phyloP scores from a whole-genome alignment of 2,113 vertebrate species.

The Gadus macrocephalus region DNA sequence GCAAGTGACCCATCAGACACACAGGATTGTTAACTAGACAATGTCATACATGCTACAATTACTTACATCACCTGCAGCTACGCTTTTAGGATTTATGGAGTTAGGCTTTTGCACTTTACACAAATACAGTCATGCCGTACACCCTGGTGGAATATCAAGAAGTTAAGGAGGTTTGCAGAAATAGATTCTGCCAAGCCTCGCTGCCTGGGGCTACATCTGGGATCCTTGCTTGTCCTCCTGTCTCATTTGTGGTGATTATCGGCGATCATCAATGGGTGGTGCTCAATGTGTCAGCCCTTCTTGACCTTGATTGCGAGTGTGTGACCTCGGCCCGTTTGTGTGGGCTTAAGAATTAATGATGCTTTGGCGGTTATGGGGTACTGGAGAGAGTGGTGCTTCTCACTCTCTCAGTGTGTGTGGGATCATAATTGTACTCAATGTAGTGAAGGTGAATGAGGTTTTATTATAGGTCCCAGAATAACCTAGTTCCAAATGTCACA shows the following conservation, averaged over 20 bases:
- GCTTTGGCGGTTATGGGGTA: constrained; percentile 23
- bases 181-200: too few relatives aligned
- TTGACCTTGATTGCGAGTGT: constrained; percentile 14
- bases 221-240: neutral
- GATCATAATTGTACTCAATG: constrained; percentile 15
- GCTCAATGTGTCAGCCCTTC: constrained; percentile 3
- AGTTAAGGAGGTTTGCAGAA: too few relatives aligned
- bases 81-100: too few relatives aligned
- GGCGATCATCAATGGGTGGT: constrained; percentile 2
- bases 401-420: neutral
- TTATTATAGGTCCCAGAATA: constrained; percentile 38
- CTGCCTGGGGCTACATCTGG: constrained; percentile 23
- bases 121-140: too few relatives aligned
- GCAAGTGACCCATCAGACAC: too few relatives aligned
- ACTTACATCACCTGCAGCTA: too few relatives aligned
- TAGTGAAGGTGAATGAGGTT: constrained; percentile 38
- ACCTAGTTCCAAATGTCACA: constrained; percentile 29
- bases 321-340: constrained; percentile 46
- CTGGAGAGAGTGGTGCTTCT: too few relatives aligned
- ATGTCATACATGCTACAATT: too few relatives aligned
- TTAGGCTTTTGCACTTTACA: too few relatives aligned
- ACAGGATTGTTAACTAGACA: too few relatives aligned
- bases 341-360: constrained; percentile 26
- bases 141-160: too few relatives aligned
- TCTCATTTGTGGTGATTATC: constrained; percentile 26